Evolutionary conservation across 1,140 invertebrate species (phyloP), one percentile per base, ranked within the genome.

Genomic region (Argopecten irradians): DNA sequence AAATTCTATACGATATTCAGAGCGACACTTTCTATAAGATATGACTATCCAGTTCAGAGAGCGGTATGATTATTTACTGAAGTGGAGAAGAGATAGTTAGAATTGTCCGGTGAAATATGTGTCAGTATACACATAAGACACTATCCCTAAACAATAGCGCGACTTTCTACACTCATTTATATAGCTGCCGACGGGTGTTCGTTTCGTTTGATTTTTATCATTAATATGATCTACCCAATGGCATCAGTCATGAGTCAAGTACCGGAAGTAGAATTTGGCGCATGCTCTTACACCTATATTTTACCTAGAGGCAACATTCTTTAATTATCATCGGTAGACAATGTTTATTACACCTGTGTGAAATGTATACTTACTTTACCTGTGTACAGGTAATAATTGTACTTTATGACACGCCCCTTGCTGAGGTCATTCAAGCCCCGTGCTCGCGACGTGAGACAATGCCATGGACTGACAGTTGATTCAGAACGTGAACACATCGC

Each of bases 151-250:
- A 71, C 55, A 71, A 19, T 46, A n/a, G 36, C 36, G 36, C 36
- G 55, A n/a, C 28, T 71, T 5, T 28, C 55, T 71, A 71, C 22
- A 28, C 55, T 16, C 28, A 71, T 71, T 28, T 71, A 71, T 11
- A 28, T 71, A n/a, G n/a, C 22, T 71, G 55, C 55, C 55, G 55
- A 71, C 55, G 55, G 55, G 55, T 71, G 55, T 71, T 22, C 55
- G 14, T 71, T 71, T 71, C n/a, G 55, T 71, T 71, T 71, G 55
- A 71, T 71, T 71, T 71, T 71, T 71, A 71, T 71, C 55, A 71
- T 71, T 71, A 71, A 28, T 28, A 7, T 28, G 22, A 71, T 71
- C 55, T 71, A 71, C 55, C 55, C 55, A 22, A 71, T 71, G 55
- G 55, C 55, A 71, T 71, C 55, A 71, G 28, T 71, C 55, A 71